Evolutionary conservation across 2,888 invertebrate species (phyloP).

Genomic region (Yponomeuta plumbellus): DNA sequence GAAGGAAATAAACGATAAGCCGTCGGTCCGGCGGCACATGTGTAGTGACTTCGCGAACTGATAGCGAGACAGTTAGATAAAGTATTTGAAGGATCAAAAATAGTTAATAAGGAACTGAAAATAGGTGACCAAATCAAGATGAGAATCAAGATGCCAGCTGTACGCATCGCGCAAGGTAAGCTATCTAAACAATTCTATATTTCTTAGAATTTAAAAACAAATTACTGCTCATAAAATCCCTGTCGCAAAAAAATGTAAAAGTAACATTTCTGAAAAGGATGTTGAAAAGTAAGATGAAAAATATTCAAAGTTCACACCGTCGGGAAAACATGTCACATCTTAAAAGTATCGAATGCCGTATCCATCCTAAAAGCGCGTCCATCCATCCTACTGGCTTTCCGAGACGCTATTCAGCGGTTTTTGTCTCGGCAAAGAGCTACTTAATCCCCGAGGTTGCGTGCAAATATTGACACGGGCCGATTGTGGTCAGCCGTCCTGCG

Average conservation of each 20-base stretch:
- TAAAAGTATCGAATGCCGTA: background rate
- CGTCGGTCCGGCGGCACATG: constrained; percentile 69
- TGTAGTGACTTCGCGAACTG: constrained; percentile 65
- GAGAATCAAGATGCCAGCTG: constrained; percentile 98
- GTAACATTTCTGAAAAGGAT: too few species aligned
- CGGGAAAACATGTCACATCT: too few species aligned
- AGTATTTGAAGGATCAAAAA: constrained; percentile 54
- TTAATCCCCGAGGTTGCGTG: constrained; percentile 58
- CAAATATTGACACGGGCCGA: constrained; percentile 60
- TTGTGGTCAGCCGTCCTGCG: constrained; percentile 67
- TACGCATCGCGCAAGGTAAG: constrained; percentile 97
- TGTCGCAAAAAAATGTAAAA: too few species aligned
- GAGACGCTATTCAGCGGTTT: constrained; percentile 53
- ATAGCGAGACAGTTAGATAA: constrained; percentile 60
- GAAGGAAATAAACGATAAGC: constrained; percentile 59
- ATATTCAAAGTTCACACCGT: too few species aligned
- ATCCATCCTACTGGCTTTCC: constrained; percentile 17
- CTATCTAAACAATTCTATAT: constrained; percentile 23
- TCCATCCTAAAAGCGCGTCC: background rate
- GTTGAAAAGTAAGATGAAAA: too few species aligned
- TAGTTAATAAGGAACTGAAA: constrained; percentile 68
- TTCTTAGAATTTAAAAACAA: background rate
- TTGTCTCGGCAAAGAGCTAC: constrained; percentile 53
- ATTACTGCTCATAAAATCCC: too few species aligned
- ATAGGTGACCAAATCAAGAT: constrained; percentile 84